Evolutionary conservation across 2,797 vertebrate species (phyloP).

Genomic region (Salmo trutta): DNA sequence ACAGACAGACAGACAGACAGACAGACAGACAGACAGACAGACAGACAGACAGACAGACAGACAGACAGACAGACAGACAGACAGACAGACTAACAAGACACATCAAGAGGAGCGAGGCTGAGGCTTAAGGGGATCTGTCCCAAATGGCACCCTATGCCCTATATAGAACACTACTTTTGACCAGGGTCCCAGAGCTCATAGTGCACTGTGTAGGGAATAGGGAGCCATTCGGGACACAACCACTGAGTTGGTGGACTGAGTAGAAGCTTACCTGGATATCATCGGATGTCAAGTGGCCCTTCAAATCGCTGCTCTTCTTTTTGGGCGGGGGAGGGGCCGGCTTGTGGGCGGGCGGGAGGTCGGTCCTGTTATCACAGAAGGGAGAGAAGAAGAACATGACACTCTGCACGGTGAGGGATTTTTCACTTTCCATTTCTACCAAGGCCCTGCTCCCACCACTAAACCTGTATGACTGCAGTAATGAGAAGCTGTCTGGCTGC

Average conservation of each 20-base stretch:
- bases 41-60: no score
- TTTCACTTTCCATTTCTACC: constrained; percentile 55
- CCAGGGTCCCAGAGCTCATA: neutral
- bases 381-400: constrained; percentile 70
- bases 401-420: constrained; percentile 59
- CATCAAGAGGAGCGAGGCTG: neutral
- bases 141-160: neutral
- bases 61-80: neutral
- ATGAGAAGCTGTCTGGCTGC: constrained; percentile 68
- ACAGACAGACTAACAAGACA: neutral
- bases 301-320: constrained; percentile 84
- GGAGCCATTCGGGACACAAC: neutral
- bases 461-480: constrained; percentile 37
- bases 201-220: neutral
- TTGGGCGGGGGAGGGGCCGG: constrained; percentile 80
- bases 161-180: neutral
- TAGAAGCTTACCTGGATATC: constrained; percentile 83
- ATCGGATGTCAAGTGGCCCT: constrained; percentile 83
- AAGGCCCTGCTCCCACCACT: constrained; percentile 60
- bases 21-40: neutral
- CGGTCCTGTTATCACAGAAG: constrained; percentile 76
- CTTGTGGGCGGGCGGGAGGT: constrained; percentile 84
- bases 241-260: neutral
- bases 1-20: constrained; percentile 6
- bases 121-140: neutral